Evolutionary conservation across 2,113 vertebrate genomes (phyloP), one percentile per base, ranked within the genome.

Genomic region (Datnioides undecimradiatus): DNA sequence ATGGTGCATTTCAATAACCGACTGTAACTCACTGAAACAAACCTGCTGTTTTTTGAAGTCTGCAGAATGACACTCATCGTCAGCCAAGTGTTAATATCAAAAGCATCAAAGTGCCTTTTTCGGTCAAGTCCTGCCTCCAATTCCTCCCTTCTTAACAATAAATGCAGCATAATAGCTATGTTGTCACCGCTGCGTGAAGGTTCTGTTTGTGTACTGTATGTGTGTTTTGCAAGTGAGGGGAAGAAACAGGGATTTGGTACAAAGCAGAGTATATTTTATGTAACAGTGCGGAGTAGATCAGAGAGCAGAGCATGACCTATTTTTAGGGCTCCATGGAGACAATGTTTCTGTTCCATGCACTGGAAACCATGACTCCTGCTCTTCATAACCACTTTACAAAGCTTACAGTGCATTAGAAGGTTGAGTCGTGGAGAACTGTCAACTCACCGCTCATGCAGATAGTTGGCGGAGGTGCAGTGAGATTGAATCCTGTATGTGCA

Each of bases 301-400:
- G 85, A 93, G 86, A 91, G 85, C 86, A 76, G 89, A 87, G 88
- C 85, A 60, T 93, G 92, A 93, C 91, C 91, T 94, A 93, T 93
- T 93, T 94, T 87, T 77, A 65, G 73, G 87, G 87, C 86, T 93
- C 90, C 68, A 38, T 62, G 58, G 90, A 93, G 89, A 92, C 81
- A 80, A 87, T 91, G 81, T 91, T 90, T 91, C 81, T 87, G 49
- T 87, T 92, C 72, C 71, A 77, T 84, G 85, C 86, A 70, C 86
- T 83, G 83, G 81, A 87, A 92, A 90, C 73, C 84, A 86, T 85
- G 90, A 90, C 80, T 86, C 78, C 66, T 87, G 62, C 85, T 79
- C 87, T 82, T 88, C 78, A 80, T 82, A 76, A 76, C 67, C 79
- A 73, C 76, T 83, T 90, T 83, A 72, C 60, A 73, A 59, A 85